Evolutionary conservation across 2,797 vertebrate genomes (phyloP), one percentile per base, ranked within the genome.

Genomic region (Crocodylus rhombifer): DNA sequence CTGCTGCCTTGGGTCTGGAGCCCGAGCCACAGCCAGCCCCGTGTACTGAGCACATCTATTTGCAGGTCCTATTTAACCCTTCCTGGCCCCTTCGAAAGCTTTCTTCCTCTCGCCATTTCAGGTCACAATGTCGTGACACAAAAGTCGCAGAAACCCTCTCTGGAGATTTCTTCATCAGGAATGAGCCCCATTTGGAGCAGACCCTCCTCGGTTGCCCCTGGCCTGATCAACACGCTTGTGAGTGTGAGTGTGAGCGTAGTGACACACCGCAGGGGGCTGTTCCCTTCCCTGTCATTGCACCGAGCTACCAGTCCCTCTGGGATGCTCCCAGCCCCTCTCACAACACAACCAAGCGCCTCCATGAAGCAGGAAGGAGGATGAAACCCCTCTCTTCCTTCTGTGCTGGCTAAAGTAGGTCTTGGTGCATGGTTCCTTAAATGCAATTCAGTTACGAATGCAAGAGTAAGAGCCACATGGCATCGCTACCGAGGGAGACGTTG

Each of bases 361-460:
- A 18, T 11, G 36, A 67, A 67, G 30, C 21, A 33, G 33, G 33
- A 36, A 65, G 21, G 18, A 61, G 3, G 6, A 18, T 69, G 30
- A 69, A 36, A 36, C 23, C 8, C 15, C 71, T 26, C 21, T 23
- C 25, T 26, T 51, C 71, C 71, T 17, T 13, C 69, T 12, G 42
- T 0, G 57, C 0, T 1, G 51, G 80, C 56, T 56, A 67, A 1
- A 1, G 1, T 56, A 1, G 42, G 4, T 3, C 2, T 1, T 2
- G 21, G 84, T 33, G 36, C 23, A 0, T 4, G 10, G 42, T 42
- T 42, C 42, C 7, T 42, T 42, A 42, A 42, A 42, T 42, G 42
- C 42, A 42, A 42, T 42, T 21, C 12, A 33, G 67, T 69, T 69
- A 13, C 21, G 67, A 69, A 69, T 69, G 28, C 6, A 21, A 36